Conservation (phyloP, 2,888 invertebrate genomes). For the Drosophila siamana region DNA sequence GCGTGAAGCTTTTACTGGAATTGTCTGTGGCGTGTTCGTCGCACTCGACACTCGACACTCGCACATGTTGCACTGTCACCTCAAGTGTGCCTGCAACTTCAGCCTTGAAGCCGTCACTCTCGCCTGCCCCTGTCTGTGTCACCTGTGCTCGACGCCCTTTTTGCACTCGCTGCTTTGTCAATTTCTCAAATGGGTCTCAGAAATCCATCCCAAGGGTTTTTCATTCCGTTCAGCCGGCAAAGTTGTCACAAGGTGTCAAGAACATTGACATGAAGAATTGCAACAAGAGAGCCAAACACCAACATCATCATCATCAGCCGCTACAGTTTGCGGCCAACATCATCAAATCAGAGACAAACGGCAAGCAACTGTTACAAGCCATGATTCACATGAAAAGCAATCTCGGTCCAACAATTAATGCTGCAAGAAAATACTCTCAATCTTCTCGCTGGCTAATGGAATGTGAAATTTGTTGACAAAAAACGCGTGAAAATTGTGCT, state of each 20-base stretch:
- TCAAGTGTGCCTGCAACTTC: conserved; percentile 52
- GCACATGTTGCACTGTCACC: conserved; percentile 77
- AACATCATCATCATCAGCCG: no score
- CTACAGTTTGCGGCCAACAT: no score
- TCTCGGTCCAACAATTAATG: conserved; percentile 37
- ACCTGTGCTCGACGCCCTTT: conserved; percentile 52
- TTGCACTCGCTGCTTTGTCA: conserved; percentile 61
- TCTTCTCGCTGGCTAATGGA: conserved; percentile 57
- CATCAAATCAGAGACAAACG: conserved; percentile 6
- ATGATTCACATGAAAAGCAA: conserved; percentile 31
- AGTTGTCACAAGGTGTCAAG: conserved; percentile 51
- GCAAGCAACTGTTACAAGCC: conserved; percentile 32
- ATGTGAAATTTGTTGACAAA: conserved; percentile 73
- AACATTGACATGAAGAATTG: conserved; percentile 5
- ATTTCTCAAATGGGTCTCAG: conserved; percentile 76
- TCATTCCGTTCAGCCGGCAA: conserved; percentile 44
- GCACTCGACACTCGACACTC: conserved; percentile 46
- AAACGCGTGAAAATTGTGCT: conserved; percentile 64
- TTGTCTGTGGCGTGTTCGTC: conserved; percentile 70
- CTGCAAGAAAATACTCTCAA: conserved; percentile 15
- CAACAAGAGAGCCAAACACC: conserved; percentile 11
- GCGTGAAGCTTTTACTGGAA: conserved; percentile 73
- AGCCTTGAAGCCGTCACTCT: conserved; percentile 21
- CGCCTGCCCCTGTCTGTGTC: conserved; percentile 15
- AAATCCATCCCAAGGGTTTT: conserved; percentile 51